Evolutionary conservation across 2,797 vertebrate species (phyloP).

Genomic region (Chloroceryle amazona): DNA sequence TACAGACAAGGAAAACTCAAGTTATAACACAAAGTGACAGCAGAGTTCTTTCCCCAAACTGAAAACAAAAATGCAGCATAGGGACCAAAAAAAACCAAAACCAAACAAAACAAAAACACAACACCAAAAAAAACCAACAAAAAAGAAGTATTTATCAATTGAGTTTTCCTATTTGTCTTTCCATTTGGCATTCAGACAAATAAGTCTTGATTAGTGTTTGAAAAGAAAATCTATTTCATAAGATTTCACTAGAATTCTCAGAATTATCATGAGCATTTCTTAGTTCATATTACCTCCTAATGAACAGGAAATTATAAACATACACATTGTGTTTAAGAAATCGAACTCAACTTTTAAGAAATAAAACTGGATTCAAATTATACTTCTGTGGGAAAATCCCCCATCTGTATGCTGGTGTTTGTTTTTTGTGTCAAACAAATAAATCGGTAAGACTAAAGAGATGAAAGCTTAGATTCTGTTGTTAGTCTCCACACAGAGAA

Average conservation of each 20-base stretch:
- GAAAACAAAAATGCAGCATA: not conserved
- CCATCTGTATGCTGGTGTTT: not conserved
- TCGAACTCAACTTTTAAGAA: not conserved
- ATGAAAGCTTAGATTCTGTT: not conserved
- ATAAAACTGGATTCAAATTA: not conserved
- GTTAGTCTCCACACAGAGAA: not conserved
- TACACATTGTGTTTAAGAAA: not conserved
- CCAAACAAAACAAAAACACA: too few species aligned
- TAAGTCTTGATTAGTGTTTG: not conserved
- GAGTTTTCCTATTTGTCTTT: not conserved
- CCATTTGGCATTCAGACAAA: not conserved
- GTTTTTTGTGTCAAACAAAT: not conserved
- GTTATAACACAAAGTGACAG: not conserved
- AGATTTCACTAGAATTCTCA: not conserved
- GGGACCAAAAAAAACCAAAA: too few species aligned
- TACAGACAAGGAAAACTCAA: conserved; percentile 67
- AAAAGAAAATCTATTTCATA: not conserved
- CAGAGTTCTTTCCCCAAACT: not conserved
- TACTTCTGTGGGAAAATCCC: not conserved
- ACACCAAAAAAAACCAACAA: too few species aligned
- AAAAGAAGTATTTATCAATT: not conserved
- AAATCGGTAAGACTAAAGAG: not conserved
- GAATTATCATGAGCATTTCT: not conserved
- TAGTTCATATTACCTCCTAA: not conserved
- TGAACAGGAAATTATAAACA: not conserved